Evolutionary conservation across 37 sponge, comb jelly and placozoan species (phyloP), one percentile per base, ranked within the genome.

Genomic region (Aplysina aerophoba): DNA sequence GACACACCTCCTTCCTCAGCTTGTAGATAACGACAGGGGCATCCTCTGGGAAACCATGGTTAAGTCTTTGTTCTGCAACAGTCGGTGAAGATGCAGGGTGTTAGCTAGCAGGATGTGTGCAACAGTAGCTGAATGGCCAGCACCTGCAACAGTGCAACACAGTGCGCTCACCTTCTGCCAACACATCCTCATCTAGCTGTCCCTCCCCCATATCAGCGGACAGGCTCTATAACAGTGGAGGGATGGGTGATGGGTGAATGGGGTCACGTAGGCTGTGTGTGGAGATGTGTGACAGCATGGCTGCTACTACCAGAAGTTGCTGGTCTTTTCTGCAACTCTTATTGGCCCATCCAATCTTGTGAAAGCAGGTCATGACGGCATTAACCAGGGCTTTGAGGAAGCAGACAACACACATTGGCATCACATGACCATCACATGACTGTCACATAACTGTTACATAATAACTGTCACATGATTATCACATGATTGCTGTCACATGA

Each of bases 1-100:
- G 3, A 33, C 73, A 35, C 21, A 85, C 86, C 86, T 90, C 94
- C 78, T 93, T 93, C 67, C 91, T 85, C 71, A 93, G 75, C 58
- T 85, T 80, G 78, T 90, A 82, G 56, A 93, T 87, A n/a, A 90
- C 86, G 24, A 93, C 56, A 19, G 94, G 94, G 37, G 87, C 83
- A 56, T 87, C 84, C 31, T 58, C 37, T 12, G 90, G 86, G 56
- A 89, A 84, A 4, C 72, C 68, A 1, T 84, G 37, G 21, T 35
- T 68, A 4, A 91, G 66, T 15, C 27, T 31, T 5, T 84, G 74
- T 81, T 91, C 91, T 91, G 60, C 11, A 35, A 35, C 73, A 71
- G 11, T 30, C 2, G 37, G 35, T 3, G 40, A 22, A 21, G 5
- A 6, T 8, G 34, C 36, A 36, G 34, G 34, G 73, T 27, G 73